Evolutionary conservation across 2,113 vertebrate species (phyloP).

Genomic region (Lampris megalopsis): DNA sequence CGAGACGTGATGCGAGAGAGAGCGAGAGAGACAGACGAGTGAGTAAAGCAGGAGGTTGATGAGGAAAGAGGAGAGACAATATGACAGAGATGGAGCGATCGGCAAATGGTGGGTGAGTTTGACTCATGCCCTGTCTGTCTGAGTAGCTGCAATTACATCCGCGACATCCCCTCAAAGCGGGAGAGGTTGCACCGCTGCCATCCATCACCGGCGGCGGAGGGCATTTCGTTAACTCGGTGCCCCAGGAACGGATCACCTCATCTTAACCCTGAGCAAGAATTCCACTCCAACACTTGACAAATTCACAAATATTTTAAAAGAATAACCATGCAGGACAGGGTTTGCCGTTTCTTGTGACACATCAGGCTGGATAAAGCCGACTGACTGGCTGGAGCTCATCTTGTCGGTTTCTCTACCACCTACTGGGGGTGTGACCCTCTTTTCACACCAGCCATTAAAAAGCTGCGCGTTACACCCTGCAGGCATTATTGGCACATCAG

Average conservation of each 20-base stretch:
- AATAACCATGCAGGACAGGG: constrained; percentile 25
- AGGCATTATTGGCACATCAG: constrained; percentile 55
- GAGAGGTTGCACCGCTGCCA: constrained; percentile 27
- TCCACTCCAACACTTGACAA: not conserved
- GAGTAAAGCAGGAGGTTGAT: constrained; percentile 16
- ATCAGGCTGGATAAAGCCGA: constrained; percentile 42
- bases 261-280: constrained; percentile 54
- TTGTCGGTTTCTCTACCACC: constrained; percentile 65
- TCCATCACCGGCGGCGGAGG: not conserved
- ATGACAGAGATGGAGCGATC: not conserved
- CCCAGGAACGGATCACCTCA: constrained; percentile 18
- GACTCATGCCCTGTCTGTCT: not conserved
- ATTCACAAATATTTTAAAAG: constrained; percentile 32
- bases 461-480: constrained; percentile 66
- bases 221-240: constrained; percentile 40
- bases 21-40: not conserved
- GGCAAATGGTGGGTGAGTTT: constrained; percentile 11
- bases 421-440: constrained; percentile 67
- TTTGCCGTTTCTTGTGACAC: constrained; percentile 31
- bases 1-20: constrained; percentile 3
- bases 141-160: not conserved
- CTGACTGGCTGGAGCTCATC: constrained; percentile 55
- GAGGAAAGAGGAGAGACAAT: constrained; percentile 8
- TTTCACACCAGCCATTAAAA: constrained; percentile 74
- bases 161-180: constrained; percentile 28